Conservation (phyloP, 2,113 vertebrate species). For the Microcebus jonahi region DNA sequence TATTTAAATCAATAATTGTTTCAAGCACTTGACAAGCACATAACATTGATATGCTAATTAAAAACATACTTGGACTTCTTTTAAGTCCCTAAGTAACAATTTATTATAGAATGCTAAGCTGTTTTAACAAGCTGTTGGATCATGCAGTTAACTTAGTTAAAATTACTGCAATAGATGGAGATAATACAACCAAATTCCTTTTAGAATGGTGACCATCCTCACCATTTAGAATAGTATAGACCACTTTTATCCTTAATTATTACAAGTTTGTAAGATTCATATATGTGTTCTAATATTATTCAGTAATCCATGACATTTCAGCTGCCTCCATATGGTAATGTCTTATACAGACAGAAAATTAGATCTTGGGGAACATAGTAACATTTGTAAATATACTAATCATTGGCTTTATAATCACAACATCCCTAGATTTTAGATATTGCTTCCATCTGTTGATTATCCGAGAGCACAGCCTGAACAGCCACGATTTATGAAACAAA, state of each 20-base stretch:
- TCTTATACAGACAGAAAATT: not conserved
- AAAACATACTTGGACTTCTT: not conserved
- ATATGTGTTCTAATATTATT: not conserved
- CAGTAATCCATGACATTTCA: not conserved
- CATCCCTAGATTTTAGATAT: not conserved
- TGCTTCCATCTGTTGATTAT: not conserved
- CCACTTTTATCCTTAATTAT: not conserved
- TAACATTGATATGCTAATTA: not conserved
- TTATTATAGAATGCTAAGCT: not conserved
- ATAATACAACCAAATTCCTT: not conserved
- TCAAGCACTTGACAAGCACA: not conserved
- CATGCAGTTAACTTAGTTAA: not conserved
- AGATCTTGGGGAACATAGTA: not conserved
- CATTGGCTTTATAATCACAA: not conserved
- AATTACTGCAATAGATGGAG: not conserved
- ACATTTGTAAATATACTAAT: not conserved
- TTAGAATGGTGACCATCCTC: not conserved
- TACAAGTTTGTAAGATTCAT: not conserved
- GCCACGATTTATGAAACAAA: not conserved
- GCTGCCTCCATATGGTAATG: not conserved
- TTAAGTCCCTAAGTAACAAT: not conserved
- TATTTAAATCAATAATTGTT: not conserved
- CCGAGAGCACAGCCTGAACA: not conserved
- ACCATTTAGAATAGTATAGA: not conserved
- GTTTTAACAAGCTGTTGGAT: not conserved